Conservation (phyloP, 2,113 vertebrate genomes). For the Archocentrus centrarchus region DNA sequence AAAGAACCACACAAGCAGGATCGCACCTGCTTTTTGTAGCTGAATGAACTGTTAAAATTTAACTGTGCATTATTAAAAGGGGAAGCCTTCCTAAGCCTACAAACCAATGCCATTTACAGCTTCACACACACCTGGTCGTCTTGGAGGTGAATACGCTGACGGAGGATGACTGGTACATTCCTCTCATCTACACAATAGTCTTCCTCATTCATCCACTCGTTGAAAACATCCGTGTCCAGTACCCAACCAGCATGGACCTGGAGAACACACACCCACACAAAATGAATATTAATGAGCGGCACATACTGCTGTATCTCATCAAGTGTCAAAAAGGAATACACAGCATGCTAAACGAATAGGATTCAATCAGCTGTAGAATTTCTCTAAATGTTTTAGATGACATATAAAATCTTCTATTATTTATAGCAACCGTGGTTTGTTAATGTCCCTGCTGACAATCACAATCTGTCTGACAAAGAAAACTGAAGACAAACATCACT, state of each 20-base stretch:
- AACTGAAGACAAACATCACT: background rate
- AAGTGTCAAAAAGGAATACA: background rate
- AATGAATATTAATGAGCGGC: background rate
- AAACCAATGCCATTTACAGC: background rate
- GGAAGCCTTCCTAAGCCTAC: background rate
- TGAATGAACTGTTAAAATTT: background rate
- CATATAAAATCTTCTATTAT: background rate
- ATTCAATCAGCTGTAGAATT: background rate
- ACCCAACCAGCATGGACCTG: constrained; percentile 94
- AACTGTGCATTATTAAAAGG: background rate
- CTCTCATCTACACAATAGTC: constrained; percentile 95
- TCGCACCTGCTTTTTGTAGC: background rate
- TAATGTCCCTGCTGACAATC: background rate
- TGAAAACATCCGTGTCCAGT: constrained; percentile 91
- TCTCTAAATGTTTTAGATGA: background rate
- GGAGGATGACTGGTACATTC: constrained; percentile 84
- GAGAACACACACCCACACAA: background rate
- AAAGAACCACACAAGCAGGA: background rate
- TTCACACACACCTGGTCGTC: constrained; percentile 87
- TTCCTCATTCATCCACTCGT: constrained; percentile 99
- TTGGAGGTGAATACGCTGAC: constrained; percentile 87
- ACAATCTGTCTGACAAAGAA: background rate
- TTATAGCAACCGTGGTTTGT: background rate
- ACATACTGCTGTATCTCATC: background rate
- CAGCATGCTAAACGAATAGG: background rate